Evolutionary conservation across 2,888 invertebrate species (phyloP), one percentile per base, ranked within the genome.

Genomic region (Syritta pipiens): DNA sequence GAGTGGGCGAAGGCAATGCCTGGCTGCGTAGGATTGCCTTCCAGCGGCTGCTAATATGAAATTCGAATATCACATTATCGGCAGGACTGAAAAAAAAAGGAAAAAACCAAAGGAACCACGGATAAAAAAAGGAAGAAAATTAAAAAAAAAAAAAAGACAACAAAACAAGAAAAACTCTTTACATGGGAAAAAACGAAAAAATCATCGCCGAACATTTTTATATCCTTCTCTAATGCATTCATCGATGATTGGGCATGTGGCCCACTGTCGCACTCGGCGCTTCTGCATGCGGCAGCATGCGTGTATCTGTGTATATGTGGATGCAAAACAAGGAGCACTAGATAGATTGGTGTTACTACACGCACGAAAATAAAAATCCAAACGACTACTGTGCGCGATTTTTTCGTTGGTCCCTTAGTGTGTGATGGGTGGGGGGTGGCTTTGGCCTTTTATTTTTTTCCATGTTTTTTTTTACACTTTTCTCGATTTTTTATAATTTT

Each of bases 21-120:
- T 44, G 53, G 40, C 71, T 57, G 59, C 76, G 71, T 74, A 57
- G 74, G 57, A 72, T 63, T 74, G 65, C 74, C 79, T 82, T 75
- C 51, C 63, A 83, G 74, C 81, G 46, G 67, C 68, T 67, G 68
- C 53, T 68, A 68, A 71, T 75, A 71, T 68, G 42, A 57, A 81
- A 69, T 82, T 76, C 63, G 82, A 82, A 83, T 83, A 83, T 82
- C 79, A 82, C 71, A 82, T 83, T 82, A 83, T 82, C 82, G 82
- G 75, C 68, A 72, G 81, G 49, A 81, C 81, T 81, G 79, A 67
- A 82, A 74, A 60, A 77, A 81, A 79, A 79, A 59, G n/a, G n/a
- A n/a, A 67, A 81, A 74, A 60, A 55, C n/a, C 19, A 17, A 14
- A 5, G 37, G 17, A 14, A 14, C 37, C 37, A 14, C 37, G n/a